phyloP scores from a whole-genome alignment of 2,888 invertebrate genomes.

The Ommatoiulus sabulosus region DNA sequence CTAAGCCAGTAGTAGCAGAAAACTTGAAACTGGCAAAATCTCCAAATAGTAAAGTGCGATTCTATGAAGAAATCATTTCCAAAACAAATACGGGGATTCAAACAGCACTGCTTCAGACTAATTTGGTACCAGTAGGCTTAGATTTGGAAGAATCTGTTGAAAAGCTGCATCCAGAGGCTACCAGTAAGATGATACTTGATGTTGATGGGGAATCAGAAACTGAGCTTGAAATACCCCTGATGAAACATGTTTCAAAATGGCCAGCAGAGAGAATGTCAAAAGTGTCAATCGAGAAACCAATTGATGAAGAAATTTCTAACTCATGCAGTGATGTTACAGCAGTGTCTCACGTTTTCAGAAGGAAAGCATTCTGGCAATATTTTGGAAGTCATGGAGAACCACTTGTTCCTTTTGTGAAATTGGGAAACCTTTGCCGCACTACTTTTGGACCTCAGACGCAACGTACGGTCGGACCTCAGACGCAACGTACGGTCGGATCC shows the following conservation, averaged over 20 bases:
- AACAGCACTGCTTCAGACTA: background rate
- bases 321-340: background rate
- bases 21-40: background rate
- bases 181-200: no score
- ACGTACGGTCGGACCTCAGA: background rate
- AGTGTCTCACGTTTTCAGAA: background rate
- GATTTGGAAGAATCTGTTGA: background rate
- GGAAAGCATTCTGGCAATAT: background rate
- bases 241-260: background rate
- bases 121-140: background rate
- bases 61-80: background rate
- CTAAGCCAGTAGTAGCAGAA: background rate
- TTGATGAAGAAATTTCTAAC: background rate
- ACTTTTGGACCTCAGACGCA: background rate
- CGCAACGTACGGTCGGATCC: background rate
- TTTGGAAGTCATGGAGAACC: background rate
- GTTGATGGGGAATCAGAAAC: no score
- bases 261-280: background rate
- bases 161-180: background rate
- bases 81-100: background rate
- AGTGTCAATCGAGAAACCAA: no score
- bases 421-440: slow-evolving; percentile 17
- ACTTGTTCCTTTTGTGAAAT: background rate
- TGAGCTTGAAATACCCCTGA: background rate
- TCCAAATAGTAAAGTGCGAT: background rate